Evolutionary conservation across 2,113 vertebrate species (phyloP).

Genomic region (Chloropsis cyanopogon): DNA sequence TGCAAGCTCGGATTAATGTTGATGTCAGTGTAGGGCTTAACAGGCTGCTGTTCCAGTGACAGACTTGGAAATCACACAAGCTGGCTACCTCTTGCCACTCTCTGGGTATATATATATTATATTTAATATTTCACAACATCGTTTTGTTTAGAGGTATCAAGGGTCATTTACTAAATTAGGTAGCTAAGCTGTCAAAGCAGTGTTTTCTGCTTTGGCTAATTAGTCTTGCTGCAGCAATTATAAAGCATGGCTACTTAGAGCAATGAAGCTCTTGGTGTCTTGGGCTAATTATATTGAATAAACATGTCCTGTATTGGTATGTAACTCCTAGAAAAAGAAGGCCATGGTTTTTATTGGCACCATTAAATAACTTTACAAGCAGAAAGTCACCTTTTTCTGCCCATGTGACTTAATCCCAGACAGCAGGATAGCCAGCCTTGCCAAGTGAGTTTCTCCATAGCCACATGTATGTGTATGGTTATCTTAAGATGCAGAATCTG

Average conservation of each 20-base stretch:
- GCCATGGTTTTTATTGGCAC: neutral
- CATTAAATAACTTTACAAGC: neutral
- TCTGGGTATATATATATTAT: neutral
- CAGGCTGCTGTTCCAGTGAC: neutral
- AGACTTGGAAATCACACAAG: neutral
- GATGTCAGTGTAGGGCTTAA: neutral
- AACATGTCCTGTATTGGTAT: neutral
- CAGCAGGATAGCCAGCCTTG: neutral
- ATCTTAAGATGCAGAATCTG: neutral
- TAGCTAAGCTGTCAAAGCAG: neutral
- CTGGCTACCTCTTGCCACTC: neutral
- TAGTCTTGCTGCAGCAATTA: neutral
- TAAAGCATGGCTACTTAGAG: neutral
- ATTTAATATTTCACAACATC: neutral
- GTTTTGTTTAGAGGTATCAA: neutral
- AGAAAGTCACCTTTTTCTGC: neutral
- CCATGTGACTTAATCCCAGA: neutral
- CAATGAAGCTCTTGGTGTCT: neutral
- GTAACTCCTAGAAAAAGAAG: neutral
- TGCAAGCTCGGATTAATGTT: neutral
- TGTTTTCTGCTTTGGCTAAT: neutral
- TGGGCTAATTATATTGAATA: neutral
- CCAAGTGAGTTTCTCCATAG: rapidly evolving
- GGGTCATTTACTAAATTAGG: neutral
- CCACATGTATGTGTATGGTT: neutral